Evolutionary conservation across 2,888 invertebrate genomes (phyloP), one percentile per base, ranked within the genome.

Genomic region (Drosophila conformis): DNA sequence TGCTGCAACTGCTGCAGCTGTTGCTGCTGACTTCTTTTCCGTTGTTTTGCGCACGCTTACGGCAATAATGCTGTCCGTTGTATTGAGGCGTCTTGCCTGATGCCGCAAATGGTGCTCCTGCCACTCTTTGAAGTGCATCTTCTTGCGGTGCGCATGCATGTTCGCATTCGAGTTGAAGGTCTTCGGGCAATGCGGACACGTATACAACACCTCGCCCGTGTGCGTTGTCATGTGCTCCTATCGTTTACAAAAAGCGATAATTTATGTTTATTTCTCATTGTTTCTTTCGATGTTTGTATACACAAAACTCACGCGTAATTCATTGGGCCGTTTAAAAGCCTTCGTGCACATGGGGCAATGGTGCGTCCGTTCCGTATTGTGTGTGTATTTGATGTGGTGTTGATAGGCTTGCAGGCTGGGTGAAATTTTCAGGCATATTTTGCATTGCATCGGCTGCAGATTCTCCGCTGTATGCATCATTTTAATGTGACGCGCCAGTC

Each of bases 151-250:
- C 1, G 90, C 85, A 69, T 92, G 89, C 91, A 92, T 90, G 65
- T 92, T 92, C 2, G 89, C 91, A 73, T 91, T 91, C 18, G 91
- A 91, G 61, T 91, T 91, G 61, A 92, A 92, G 8, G 91, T 92
- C 76, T 91, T 90, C 18, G 91, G 90, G 54, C 92, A 92, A 72
- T 91, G 90, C 21, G 88, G 85, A 63, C 92, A 92, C 5, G 90
- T 90, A 64, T 92, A 92, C 25, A 92, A 64, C 25, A 87, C 87
- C 66, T 90, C 91, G 3, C 90, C 87, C 1, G 91, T 92, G 27
- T 92, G 92, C 5, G 91, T 90, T 27, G 92, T 90, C 89, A 91
- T 87, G 67, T 93, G 93, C 61, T 93, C 93, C 92, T 93, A 35
- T 0, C 42, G 21, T 46, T 8, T 1, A 38, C 1, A 36, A 8